phyloP scores from a whole-genome alignment of 2,888 invertebrate species.

The Tetramorium bicarinatum region DNA sequence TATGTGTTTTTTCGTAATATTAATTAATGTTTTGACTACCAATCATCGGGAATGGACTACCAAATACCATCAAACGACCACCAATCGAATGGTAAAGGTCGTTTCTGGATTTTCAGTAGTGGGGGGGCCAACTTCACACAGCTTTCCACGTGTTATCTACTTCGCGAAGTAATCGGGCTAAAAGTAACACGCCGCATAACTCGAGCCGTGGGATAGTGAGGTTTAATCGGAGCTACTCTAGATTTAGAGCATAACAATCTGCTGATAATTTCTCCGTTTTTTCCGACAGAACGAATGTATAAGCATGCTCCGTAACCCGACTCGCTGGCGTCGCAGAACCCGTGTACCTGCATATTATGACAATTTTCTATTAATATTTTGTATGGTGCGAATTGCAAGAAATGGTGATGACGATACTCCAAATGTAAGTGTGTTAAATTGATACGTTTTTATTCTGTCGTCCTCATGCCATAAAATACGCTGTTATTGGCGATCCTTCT shows the following conservation, averaged over 20 bases:
- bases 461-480: not conserved
- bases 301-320: not conserved
- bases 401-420: not conserved
- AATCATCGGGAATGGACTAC: no score
- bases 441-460: not conserved
- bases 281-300: not conserved
- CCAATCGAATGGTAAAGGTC: no score
- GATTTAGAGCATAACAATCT: not conserved
- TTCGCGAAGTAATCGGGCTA: not conserved
- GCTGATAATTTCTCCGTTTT: accelerated
- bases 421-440: not conserved
- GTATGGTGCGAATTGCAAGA: not conserved
- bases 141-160: no score
- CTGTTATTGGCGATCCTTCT: not conserved
- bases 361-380: not conserved
- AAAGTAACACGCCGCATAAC: not conserved
- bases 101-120: no score
- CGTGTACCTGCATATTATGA: not conserved
- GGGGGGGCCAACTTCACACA: no score
- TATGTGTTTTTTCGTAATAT: no score
- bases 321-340: slow-evolving; percentile 24
- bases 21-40: no score
- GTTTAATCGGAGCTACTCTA: not conserved
- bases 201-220: not conserved
- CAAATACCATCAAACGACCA: no score